phyloP scores from a whole-genome alignment of 53 echinoderm and acorn worm genomes.

The Glandiceps talaboti region DNA sequence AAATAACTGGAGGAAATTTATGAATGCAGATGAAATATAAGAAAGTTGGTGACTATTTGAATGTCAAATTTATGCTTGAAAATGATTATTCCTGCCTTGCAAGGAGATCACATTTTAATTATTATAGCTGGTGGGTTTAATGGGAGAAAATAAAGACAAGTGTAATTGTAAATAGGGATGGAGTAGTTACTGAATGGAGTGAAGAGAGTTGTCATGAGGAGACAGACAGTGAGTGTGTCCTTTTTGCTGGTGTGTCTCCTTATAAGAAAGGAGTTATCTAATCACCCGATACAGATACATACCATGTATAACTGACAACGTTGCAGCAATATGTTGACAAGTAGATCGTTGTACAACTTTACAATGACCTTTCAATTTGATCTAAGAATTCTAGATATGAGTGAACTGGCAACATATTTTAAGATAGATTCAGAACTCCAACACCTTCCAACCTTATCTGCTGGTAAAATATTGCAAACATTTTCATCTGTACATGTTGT shows the following conservation, averaged over 20 bases:
- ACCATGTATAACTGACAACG: not conserved
- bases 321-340: not conserved
- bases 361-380: not conserved
- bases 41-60: too few relatives aligned
- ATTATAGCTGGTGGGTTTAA: slow-evolving; percentile 8
- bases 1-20: too few relatives aligned
- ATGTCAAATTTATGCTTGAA: too few relatives aligned
- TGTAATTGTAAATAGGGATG: not conserved
- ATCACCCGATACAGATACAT: slow-evolving; percentile 4
- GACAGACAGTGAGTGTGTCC: slow-evolving; percentile 11
- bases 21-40: too few relatives aligned
- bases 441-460: not conserved
- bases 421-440: not conserved
- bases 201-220: slow-evolving; percentile 14
- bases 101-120: slow-evolving; percentile 4
- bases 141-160: slow-evolving; percentile 5
- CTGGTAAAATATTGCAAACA: not conserved
- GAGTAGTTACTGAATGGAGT: not conserved
- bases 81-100: not conserved
- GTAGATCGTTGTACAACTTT: not conserved
- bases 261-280: slow-evolving; percentile 7
- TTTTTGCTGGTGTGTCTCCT: slow-evolving; percentile 2
- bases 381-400: not conserved
- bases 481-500: slow-evolving; percentile 2
- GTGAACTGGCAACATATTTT: not conserved